Conservation (phyloP, 2,888 invertebrate genomes). For the Ryuthela nishihirai region DNA sequence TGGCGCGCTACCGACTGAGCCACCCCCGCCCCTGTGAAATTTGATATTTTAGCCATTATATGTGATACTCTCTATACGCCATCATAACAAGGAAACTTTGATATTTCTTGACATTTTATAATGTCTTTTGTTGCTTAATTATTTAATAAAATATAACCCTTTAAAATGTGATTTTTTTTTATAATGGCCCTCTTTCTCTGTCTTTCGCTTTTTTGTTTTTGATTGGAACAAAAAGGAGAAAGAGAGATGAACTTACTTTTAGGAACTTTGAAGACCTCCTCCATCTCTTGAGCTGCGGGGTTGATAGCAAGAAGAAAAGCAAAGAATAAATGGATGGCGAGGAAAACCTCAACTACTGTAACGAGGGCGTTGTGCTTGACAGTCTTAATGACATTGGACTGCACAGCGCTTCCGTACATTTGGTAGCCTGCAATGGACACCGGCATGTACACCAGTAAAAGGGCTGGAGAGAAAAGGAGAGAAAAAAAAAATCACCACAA, state of each 20-base stretch:
- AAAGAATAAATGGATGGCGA: slow-evolving; percentile 63
- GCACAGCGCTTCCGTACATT: slow-evolving; percentile 62
- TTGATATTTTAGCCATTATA: too few relatives aligned
- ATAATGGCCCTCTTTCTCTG: too few relatives aligned
- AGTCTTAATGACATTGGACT: slow-evolving; percentile 68
- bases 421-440: slow-evolving; percentile 64
- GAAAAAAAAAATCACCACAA: not conserved
- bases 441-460: slow-evolving; percentile 64
- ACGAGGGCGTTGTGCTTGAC: slow-evolving; percentile 58
- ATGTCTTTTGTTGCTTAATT: too few relatives aligned
- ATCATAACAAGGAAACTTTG: too few relatives aligned
- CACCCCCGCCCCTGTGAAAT: too few relatives aligned
- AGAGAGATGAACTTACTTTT: slow-evolving; percentile 58
- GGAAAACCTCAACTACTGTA: slow-evolving; percentile 59
- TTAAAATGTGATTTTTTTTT: too few relatives aligned
- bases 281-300: slow-evolving; percentile 72
- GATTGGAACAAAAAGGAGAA: too few relatives aligned
- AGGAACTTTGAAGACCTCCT: slow-evolving; percentile 68
- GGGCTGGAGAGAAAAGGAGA: slow-evolving; percentile 39
- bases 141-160: too few relatives aligned
- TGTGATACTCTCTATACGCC: too few relatives aligned
- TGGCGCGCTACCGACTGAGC: too few relatives aligned
- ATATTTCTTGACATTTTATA: too few relatives aligned
- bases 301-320: slow-evolving; percentile 68
- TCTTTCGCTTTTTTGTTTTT: too few relatives aligned